These are phyloP conservation scores for Drosophila subpulchrella DNA, from an alignment of 1,140 invertebrate genomes.

Conservation along the genomic window DNA sequence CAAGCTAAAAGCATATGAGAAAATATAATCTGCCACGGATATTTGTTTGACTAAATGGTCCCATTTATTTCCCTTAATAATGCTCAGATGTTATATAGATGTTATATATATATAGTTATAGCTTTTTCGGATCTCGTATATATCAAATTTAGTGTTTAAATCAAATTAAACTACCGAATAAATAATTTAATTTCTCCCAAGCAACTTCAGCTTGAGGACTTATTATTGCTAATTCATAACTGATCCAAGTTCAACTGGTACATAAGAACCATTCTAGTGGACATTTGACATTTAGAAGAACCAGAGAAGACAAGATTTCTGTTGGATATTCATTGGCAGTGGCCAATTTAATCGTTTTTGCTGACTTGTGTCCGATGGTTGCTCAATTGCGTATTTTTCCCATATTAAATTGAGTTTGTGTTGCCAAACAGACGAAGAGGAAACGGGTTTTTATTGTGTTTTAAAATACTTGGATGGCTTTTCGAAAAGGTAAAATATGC, in stretches of 20 bases:
- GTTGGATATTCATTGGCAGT: conserved; percentile 18
- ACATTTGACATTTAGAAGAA: conserved; percentile 59
- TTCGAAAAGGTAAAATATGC: conserved; percentile 38
- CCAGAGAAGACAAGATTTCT: conserved; percentile 20
- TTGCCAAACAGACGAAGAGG: conserved; percentile 33
- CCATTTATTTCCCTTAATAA: neutral
- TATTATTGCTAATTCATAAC: conserved; percentile 10
- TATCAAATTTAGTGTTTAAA: neutral
- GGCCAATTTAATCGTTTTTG: conserved; percentile 19
- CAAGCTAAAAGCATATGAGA: neutral
- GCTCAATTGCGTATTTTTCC: conserved; percentile 47
- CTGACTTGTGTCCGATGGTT: conserved; percentile 14
- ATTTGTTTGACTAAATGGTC: neutral
- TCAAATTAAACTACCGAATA: neutral
- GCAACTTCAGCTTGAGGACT: neutral
- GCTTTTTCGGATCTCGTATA: neutral
- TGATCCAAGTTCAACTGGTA: conserved; percentile 32
- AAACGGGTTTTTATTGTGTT: conserved; percentile 39
- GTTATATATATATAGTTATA: too few relatives aligned
- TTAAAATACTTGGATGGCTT: conserved; percentile 22
- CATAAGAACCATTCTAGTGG: conserved; percentile 29
- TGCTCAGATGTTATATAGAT: too few relatives aligned
- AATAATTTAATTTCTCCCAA: neutral
- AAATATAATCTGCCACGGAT: neutral
- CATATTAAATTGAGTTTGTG: conserved; percentile 43